Conservation (phyloP, 2,797 vertebrate species). For the Thripadectes ignobilis region DNA sequence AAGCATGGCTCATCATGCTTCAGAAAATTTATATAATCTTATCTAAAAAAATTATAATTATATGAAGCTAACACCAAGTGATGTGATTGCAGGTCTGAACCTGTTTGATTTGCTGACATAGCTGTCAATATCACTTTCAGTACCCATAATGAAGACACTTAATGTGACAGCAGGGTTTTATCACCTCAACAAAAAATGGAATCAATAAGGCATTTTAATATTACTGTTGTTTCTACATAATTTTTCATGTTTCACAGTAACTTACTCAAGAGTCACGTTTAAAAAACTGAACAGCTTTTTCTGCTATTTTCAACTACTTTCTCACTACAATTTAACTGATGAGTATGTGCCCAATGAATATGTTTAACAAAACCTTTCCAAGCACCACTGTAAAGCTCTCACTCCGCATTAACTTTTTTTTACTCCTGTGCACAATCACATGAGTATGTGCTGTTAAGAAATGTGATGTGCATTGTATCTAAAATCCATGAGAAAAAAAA, state of each 20-base stretch:
- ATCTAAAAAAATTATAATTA: neutral
- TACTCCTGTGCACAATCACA: neutral
- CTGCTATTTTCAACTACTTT: neutral
- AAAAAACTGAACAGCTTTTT: neutral
- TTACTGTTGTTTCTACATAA: neutral
- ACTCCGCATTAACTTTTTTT: neutral
- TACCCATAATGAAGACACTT: neutral
- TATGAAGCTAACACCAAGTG: neutral
- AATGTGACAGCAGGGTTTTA: neutral
- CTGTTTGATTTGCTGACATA: neutral
- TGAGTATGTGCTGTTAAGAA: neutral
- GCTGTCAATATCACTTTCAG: neutral
- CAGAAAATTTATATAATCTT: neutral
- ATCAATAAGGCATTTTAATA: neutral
- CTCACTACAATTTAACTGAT: neutral
- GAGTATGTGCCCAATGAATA: neutral
- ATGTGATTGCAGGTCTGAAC: neutral
- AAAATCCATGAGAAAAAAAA: neutral
- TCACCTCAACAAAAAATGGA: neutral
- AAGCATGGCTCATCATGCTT: fast-evolving
- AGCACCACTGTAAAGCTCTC: neutral
- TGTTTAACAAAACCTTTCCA: neutral
- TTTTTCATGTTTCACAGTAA: neutral
- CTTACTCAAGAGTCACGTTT: neutral
- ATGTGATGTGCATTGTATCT: neutral